Evolutionary conservation across 2,888 invertebrate genomes (phyloP), one percentile per base, ranked within the genome.

Genomic region (Ceriagrion tenellum): DNA sequence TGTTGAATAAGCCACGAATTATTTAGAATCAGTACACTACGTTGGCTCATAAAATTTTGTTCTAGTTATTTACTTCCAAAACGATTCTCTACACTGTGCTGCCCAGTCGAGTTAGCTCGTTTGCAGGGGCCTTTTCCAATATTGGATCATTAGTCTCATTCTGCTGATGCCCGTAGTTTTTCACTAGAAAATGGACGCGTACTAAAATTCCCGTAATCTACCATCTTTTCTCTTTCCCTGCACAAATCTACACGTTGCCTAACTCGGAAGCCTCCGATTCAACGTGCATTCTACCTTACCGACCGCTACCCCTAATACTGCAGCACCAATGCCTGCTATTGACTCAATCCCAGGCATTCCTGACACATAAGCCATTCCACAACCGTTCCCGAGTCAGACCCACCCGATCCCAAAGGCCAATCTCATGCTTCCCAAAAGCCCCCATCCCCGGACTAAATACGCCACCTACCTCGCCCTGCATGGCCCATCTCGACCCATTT

Each of bases 401-500:
- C 81, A 16, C 23, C 35, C 81, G 26, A 35, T 35, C n/a, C 69
- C 69, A n/a, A 69, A n/a, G 59, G 69, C n/a, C 69, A 69, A 26
- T 69, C 69, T n/a, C 69, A 26, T n/a, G n/a, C 69, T 4, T 69
- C 69, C 69, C 69, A 69, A 69, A 59, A 20, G 69, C 69, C n/a
- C 69, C 69, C 69, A n/a, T 69, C 69, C n/a, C 69, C 6, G n/a
- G n/a, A 69, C 69, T n/a, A 26, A 69, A 18, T 69, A 69, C 69
- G 26, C n/a, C 69, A 69, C n/a, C 69, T n/a, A 69, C n/a, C n/a
- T 69, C 69, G n/a, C 69, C n/a, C 69, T 69, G n/a, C 69, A 69
- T n/a, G 26, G 12, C n/a, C 69, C 69, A 69, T n/a, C 69, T 69
- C 10, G n/a, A 69, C 69, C 26, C 69, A 69, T 69, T 69, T 69